Conservation (phyloP, 2,797 vertebrate species). For the Spea hammondii region DNA sequence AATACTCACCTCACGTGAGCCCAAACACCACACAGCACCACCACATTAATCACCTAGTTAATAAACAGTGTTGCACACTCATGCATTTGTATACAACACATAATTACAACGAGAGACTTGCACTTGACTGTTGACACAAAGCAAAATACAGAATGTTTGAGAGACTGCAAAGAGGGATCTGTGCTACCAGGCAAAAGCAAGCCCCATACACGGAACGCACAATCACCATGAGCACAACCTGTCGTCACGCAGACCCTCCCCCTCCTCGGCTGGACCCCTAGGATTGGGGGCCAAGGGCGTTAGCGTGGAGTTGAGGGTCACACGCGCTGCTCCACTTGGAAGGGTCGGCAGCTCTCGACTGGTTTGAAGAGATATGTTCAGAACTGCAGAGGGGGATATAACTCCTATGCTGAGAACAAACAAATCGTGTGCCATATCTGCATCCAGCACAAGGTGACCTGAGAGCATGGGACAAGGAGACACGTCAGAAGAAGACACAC, state of each 20-base stretch:
- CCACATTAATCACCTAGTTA: not conserved
- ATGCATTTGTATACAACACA: not conserved
- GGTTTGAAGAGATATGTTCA: conserved; percentile 83
- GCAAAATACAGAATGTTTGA: not conserved
- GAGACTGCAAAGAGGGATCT: not conserved
- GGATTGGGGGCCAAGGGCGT: conserved; percentile 70
- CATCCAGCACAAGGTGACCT: conserved; percentile 92
- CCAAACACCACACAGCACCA: conserved; percentile 7
- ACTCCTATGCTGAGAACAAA: conserved; percentile 82
- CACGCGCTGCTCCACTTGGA: conserved; percentile 81
- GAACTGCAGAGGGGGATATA: conserved; percentile 79
- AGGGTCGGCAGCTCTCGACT: conserved; percentile 84
- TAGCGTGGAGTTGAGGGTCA: conserved; percentile 80
- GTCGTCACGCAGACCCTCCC: conserved; percentile 82
- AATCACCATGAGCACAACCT: conserved; percentile 83
- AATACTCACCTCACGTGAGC: not conserved
- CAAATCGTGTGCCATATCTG: conserved; percentile 82
- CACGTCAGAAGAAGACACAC: not conserved
- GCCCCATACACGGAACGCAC: conserved; percentile 47
- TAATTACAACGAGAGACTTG: not conserved
- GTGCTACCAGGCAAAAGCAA: conserved; percentile 7
- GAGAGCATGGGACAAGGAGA: conserved; percentile 22
- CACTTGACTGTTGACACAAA: not conserved
- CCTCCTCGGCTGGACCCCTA: conserved; percentile 70
- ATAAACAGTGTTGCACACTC: not conserved